Conservation (phyloP, 1,140 invertebrate species). For the Phenacoccus solenopsis region DNA sequence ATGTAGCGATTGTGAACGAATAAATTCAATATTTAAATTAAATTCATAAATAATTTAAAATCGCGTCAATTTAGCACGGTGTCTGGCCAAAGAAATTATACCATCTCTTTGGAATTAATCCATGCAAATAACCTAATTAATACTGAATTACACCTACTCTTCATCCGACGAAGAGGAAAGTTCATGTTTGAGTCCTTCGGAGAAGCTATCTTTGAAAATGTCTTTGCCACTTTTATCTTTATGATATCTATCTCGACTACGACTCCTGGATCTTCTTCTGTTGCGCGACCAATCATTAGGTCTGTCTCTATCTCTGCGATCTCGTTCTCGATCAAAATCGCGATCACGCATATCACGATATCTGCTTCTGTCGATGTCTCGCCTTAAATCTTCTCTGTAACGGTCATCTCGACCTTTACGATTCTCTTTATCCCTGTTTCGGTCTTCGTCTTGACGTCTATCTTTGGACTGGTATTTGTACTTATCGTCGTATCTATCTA, state of each 20-base stretch:
- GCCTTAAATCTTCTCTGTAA: not conserved
- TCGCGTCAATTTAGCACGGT: not conserved
- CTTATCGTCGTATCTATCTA: constrained; percentile 16
- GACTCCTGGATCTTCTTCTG: constrained; percentile 24
- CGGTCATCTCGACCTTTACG: not conserved
- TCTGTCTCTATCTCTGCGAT: constrained; percentile 27
- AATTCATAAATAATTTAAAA: too few species aligned
- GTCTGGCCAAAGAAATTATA: not conserved
- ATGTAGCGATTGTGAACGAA: not conserved
- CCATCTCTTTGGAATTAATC: not conserved
- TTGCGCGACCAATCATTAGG: constrained; percentile 26
- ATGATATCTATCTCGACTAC: constrained; percentile 22
- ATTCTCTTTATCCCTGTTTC: constrained; percentile 35
- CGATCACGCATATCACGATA: constrained; percentile 26
- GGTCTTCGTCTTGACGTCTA: constrained; percentile 28
- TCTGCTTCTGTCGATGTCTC: not conserved
- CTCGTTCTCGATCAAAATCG: constrained; percentile 31
- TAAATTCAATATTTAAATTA: not conserved
- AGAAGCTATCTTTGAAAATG: constrained; percentile 69
- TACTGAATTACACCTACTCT: constrained; percentile 38
- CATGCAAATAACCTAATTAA: not conserved
- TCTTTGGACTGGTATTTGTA: constrained; percentile 31
- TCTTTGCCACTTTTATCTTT: constrained; percentile 33
- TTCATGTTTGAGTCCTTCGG: constrained; percentile 57
- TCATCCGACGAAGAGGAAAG: constrained; percentile 46